These are phyloP conservation scores for Diplolepis rosae DNA, from an alignment of 2,888 invertebrate genomes.

Conservation along the genomic window DNA sequence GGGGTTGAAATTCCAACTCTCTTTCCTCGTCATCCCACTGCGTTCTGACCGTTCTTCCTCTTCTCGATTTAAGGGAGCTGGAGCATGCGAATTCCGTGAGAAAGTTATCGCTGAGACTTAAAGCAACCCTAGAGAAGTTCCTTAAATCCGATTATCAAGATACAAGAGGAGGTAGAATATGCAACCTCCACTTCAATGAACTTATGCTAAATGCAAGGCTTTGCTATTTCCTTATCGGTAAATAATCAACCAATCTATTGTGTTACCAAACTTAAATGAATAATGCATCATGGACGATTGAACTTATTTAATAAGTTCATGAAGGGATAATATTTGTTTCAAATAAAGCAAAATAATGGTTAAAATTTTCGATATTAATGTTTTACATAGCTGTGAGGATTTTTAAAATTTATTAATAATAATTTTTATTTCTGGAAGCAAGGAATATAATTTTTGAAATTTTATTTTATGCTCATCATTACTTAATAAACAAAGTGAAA, in stretches of 20 bases:
- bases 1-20: conserved; percentile 4
- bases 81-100: conserved; percentile 16
- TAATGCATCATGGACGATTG: neutral
- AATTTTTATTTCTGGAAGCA: no score
- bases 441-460: no score
- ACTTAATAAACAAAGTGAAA: no score
- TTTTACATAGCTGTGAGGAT: no score
- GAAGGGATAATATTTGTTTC: neutral
- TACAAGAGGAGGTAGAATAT: neutral
- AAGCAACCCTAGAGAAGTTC: conserved; percentile 2
- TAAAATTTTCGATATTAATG: neutral
- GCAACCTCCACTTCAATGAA: conserved; percentile 5
- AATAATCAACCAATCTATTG: neutral
- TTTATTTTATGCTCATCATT: no score
- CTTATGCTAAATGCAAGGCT: neutral
- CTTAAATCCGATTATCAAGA: conserved; percentile 20
- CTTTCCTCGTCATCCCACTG: neutral
- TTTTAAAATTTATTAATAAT: no score
- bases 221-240: neutral
- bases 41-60: conserved; percentile 1
- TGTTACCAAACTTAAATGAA: neutral
- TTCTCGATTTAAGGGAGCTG: conserved; percentile 5
- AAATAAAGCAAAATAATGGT: neutral
- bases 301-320: neutral
- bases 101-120: conserved; percentile 12